These are phyloP conservation scores for Enteromius treurensis DNA, from an alignment of 2,797 vertebrate genomes.

Conservation along the genomic window DNA sequence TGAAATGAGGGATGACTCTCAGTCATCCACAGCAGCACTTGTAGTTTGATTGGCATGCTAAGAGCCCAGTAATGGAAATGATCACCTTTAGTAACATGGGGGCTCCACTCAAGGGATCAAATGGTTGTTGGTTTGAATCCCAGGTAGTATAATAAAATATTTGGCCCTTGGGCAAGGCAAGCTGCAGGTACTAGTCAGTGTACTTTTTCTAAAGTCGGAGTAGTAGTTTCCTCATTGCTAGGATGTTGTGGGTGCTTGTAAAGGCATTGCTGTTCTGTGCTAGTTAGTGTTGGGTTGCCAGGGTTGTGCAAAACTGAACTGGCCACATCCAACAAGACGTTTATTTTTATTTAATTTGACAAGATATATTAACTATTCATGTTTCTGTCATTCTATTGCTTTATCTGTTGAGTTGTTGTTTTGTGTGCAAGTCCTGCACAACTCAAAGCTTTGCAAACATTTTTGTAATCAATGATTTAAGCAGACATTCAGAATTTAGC, in stretches of 20 bases:
- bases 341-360: neutral
- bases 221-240: neutral
- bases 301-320: neutral
- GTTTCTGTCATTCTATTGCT: neutral
- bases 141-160: conserved; percentile 8
- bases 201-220: neutral
- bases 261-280: neutral
- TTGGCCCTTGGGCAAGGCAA: neutral
- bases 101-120: conserved; percentile 23
- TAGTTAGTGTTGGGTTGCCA: neutral
- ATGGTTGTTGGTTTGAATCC: conserved; percentile 27
- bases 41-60: conserved; percentile 44
- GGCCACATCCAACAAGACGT: neutral
- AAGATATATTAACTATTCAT: neutral
- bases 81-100: conserved; percentile 33
- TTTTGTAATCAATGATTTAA: neutral
- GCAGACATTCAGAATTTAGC: neutral
- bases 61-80: conserved; percentile 37
- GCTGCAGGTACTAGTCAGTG: neutral
- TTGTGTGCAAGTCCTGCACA: neutral
- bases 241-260: neutral
- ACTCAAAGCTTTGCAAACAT: neutral
- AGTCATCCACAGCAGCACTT: conserved; percentile 46
- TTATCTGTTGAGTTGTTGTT: neutral
- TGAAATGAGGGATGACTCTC: conserved; percentile 46